Base-by-base conservation (phyloP, 2,113 vertebrate species). In the Cyphomyrus plagiostoma region DNA sequence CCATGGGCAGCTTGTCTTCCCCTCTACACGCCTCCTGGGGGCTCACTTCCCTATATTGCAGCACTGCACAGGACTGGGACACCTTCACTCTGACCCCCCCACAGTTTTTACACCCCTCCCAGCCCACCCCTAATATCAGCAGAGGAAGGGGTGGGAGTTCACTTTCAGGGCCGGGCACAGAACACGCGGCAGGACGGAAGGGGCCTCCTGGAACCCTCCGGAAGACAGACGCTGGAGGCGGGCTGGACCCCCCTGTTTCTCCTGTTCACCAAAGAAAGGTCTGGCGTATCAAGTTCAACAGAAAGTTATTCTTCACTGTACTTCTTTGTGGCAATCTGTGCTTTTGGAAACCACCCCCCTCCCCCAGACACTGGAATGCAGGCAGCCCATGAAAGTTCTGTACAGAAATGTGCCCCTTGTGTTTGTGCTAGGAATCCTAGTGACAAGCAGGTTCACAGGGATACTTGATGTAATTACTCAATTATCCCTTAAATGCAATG, bases 281-380 rank as follows among this genome's bases (percentile, higher is more conserved):
- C 88, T 89, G 39, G 21, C 17, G 21, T 89, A 89, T 89, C 74
- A 48, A 89, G 39, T 89, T 89, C 49, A 89, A 56, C 50, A 39
- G 15, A 87, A 42, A 7, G 19, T 48, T 89, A 50, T 23, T 30
- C 74, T 30, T 56, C 88, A 89, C 88, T 89, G 74, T 89, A 83
- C 88, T 49, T 80, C 88, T 89, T 89, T 89, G 88, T 89, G 74
- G 50, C n/a, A 9, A 42, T 7, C 30, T 50, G 30, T 30, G 30
- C 21, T 7, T 82, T 35, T 49, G 88, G 70, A 89, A 89, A 89
- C 4, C 17, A 35, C 1, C 10, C 46, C 70, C 88, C 30, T 30
- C 30, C 66, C 42, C 26, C 26, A 50, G 19, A 21, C 46, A 1
- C 23, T 26, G 35, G 26, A 89, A 46, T 39, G 74, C 46, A 82